Evolutionary conservation across 30 jellyfish, hydroid and myxozoan species (phyloP), one percentile per base, ranked within the genome.

Genomic region (Pseudorhiza aurosa): DNA sequence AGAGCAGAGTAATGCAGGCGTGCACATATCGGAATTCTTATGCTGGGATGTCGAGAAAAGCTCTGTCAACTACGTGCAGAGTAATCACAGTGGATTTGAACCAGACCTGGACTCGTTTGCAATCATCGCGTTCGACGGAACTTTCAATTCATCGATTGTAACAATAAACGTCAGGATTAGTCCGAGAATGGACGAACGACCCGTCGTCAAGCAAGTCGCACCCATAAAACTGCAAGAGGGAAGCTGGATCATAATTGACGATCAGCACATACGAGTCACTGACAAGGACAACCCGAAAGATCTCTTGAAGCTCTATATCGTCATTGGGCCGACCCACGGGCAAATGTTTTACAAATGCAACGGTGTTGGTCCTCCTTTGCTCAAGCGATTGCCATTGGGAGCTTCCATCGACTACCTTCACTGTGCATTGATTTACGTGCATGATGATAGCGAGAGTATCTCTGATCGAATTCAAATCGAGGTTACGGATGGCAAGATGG

Each of bases 261-360:
- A 83, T 12, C n/a, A 29, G 42, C 50, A 68, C 19, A 27, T 83
- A 1, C 37, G 55, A 10, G 60, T 71, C 10, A 32, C 47, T 1
- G 95, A 83, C 68, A 71, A 70, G 32, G 95, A 83, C 55, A 43
- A 58, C 39, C 87, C 83, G 15, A 43, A 65, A 36, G 87, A 83
- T 36, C 35, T 8, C n/a, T 35, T 83, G 70, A 30, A 15, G 12
- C 58, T 53, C 65, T 42, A 40, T 12, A 44, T 83, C 22, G 26
- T 40, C 10, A 37, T 33, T 10, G 68, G 24, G 10, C 88, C 95
- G 18, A 59, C 45, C n/a, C 95, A 83, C 31, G 95, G 95, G 2
- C 87, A 56, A 44, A 63, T 78, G 67, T 63, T 78, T 78, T 78
- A 78, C 68, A 47, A 68, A 35, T 78, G 90, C 53, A 47, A 43